Conservation (phyloP, 1,140 invertebrate genomes). For the Kradibia gibbosae region DNA sequence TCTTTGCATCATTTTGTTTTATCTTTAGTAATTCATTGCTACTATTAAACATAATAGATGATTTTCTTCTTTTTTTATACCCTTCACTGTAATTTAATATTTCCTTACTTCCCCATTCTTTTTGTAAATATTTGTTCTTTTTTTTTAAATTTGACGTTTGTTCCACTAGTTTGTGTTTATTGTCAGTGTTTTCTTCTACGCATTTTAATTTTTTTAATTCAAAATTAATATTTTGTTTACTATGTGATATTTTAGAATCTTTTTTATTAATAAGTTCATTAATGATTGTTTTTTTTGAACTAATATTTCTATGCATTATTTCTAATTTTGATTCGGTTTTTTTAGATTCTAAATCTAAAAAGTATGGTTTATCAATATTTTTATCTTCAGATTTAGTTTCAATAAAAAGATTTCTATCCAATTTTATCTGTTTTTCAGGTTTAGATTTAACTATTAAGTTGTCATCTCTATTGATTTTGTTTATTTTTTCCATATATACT, state of each 20-base stretch:
- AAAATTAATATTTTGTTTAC: neutral
- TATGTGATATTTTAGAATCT: neutral
- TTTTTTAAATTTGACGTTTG: neutral
- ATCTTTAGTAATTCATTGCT: neutral
- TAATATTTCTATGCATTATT: neutral
- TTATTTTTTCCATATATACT: neutral
- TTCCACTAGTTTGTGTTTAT: neutral
- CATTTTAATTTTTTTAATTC: neutral
- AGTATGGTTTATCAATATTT: neutral
- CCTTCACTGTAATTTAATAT: neutral
- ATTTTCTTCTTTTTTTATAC: conserved; percentile 6
- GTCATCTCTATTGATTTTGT: neutral
- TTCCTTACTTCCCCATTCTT: neutral
- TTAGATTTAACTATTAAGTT: neutral
- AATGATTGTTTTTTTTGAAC: neutral
- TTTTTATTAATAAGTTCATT: neutral
- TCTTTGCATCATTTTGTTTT: neutral
- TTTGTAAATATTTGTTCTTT: neutral
- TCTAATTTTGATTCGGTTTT: neutral
- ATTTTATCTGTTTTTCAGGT: neutral
- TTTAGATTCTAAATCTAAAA: neutral
- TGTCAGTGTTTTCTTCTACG: neutral
- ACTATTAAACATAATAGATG: neutral
- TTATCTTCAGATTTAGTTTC: neutral
- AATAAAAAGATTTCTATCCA: neutral